These are phyloP conservation scores for Ophion costatus DNA, from an alignment of 2,888 invertebrate genomes.

Conservation along the genomic window DNA sequence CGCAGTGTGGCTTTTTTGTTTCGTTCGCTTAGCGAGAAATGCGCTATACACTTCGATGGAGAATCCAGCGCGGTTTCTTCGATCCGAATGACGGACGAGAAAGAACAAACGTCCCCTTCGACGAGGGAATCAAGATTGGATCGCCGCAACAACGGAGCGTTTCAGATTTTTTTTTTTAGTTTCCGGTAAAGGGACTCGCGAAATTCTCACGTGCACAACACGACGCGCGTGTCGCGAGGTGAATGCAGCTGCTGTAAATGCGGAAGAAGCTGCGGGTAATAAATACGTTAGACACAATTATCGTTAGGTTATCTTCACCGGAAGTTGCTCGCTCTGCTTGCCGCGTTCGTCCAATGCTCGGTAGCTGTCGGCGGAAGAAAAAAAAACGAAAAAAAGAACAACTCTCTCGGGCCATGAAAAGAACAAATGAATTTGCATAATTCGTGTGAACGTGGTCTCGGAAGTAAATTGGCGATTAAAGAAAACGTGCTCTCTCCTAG, in stretches of 20 bases:
- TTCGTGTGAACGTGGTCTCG: slow-evolving; percentile 31
- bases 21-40: slow-evolving; percentile 22
- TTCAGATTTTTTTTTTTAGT: slow-evolving; percentile 67
- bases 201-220: slow-evolving; percentile 10
- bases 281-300: slow-evolving; percentile 70
- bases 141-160: slow-evolving; percentile 53
- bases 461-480: slow-evolving; percentile 42
- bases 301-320: slow-evolving; percentile 37
- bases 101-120: slow-evolving; percentile 46
- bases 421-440: slow-evolving; percentile 77
- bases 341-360: slow-evolving; percentile 76
- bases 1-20: slow-evolving; percentile 4
- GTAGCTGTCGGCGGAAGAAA: slow-evolving; percentile 44
- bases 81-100: slow-evolving; percentile 46
- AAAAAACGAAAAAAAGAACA: slow-evolving; percentile 70
- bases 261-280: slow-evolving; percentile 76
- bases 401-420: slow-evolving; percentile 82
- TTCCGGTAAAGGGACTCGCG: slow-evolving; percentile 55
- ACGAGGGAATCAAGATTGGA: slow-evolving; percentile 48
- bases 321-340: slow-evolving; percentile 75
- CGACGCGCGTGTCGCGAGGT: slow-evolving; percentile 42
- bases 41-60: slow-evolving; percentile 72
- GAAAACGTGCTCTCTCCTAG: slow-evolving; percentile 34
- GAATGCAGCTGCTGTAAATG: slow-evolving; percentile 77
- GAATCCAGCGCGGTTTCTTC: slow-evolving; percentile 68